These are phyloP conservation scores for Himalopsyche anomala DNA, from an alignment of 2,888 invertebrate species.

Conservation along the genomic window DNA sequence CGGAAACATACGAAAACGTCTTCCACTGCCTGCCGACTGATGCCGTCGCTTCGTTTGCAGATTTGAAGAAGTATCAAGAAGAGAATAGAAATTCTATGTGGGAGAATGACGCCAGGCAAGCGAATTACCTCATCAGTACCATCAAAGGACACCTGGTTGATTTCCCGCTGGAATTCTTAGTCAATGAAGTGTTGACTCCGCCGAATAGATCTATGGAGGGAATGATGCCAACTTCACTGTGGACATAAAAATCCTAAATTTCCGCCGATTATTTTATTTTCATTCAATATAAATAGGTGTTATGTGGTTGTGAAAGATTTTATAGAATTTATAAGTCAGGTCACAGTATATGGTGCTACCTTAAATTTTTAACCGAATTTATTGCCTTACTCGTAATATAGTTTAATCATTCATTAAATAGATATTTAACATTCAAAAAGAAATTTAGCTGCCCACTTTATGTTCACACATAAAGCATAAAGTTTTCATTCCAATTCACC, in stretches of 20 bases:
- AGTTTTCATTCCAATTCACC: neutral
- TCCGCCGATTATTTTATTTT: neutral
- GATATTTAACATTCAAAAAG: neutral
- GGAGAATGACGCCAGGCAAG: conserved; percentile 83
- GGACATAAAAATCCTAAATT: conserved; percentile 81
- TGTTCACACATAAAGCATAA: neutral
- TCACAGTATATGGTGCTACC: too few species aligned
- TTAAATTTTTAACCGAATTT: too few species aligned
- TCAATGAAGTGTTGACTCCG: conserved; percentile 90
- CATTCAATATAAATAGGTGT: neutral
- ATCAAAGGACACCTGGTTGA: conserved; percentile 93
- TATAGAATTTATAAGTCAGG: neutral
- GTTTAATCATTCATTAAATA: too few species aligned
- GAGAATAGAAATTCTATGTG: conserved; percentile 81
- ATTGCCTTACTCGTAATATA: too few species aligned
- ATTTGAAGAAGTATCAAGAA: conserved; percentile 86
- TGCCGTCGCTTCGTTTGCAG: conserved; percentile 85
- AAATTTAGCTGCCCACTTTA: too few species aligned
- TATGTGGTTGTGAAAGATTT: neutral
- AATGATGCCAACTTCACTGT: conserved; percentile 93
- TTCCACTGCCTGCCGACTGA: conserved; percentile 95
- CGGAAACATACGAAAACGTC: conserved; percentile 93
- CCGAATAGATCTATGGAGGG: conserved; percentile 91
- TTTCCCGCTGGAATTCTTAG: conserved; percentile 92
- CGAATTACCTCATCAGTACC: conserved; percentile 84